Evolutionary conservation across 2,113 vertebrate genomes (phyloP), one percentile per base, ranked within the genome.

Genomic region (Excalfactoria chinensis): DNA sequence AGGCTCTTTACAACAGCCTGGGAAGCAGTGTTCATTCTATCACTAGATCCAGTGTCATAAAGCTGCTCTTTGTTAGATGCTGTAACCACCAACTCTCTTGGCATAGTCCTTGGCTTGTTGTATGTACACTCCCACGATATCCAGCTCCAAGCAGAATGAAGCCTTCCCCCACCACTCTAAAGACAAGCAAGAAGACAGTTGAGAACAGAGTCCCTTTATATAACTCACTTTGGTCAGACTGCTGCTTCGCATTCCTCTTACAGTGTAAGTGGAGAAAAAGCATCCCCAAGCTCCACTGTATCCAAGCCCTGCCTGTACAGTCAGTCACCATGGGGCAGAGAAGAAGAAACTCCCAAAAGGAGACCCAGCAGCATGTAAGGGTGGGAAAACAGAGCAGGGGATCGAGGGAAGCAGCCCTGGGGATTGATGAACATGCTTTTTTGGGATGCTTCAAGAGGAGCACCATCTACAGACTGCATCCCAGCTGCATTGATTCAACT

Each of bases 141-240:
- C 71, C 46, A 92, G 59, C 71, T 89, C 91, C 14, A 8, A 93
- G 90, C 41, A 91, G 92, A 93, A 90, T 30, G 64, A 77, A 91
- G 64, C 90, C 94, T 89, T 90, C 84, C 95, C 71, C 79, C 0
- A 3, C 60, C 2, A 20, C 60, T 73, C 72, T 60, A 71, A 83
- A 86, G 85, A 70, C 76, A 76, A 79, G 72, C 55, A 70, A 64
- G 53, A 75, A 89, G 92, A 86, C 48, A 46, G 72, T 60, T 0
- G 21, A 88, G 72, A 95, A 94, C 72, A 96, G 68, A 94, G 71
- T 26, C 75, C 69, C 75, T 95, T 96, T 95, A 95, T 94, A 48
- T 51, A 77, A 62, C 64, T 85, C 68, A 23, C 56, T 91, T 74
- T 32, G 51, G 82, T 84, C 67, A 1, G 5, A 73, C 30, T 11